These are phyloP conservation scores for Cuniculus paca DNA, from an alignment of 2,797 vertebrate species.

Conservation along the genomic window DNA sequence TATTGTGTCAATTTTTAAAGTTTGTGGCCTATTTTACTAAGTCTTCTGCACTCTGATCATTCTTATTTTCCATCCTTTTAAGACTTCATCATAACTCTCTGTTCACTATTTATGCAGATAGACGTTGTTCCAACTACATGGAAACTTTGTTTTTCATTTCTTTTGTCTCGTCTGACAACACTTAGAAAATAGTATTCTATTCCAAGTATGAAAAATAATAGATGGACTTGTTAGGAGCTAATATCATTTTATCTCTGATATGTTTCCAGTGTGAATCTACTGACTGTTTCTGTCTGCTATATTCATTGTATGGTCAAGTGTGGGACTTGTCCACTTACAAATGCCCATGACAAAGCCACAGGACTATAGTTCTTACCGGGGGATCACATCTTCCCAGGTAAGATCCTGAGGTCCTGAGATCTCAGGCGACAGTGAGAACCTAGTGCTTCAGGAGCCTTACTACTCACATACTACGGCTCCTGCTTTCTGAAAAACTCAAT, in stretches of 20 bases:
- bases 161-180: neutral
- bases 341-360: neutral
- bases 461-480: neutral
- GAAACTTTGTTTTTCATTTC: neutral
- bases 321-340: neutral
- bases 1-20: neutral
- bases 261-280: neutral
- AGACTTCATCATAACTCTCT: neutral
- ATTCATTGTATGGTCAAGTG: neutral
- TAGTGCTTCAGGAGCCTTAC: neutral
- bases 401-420: neutral
- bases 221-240: neutral
- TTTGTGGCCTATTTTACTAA: neutral
- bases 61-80: neutral
- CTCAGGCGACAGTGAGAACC: neutral
- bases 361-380: neutral
- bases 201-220: neutral
- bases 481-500: neutral
- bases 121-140: neutral
- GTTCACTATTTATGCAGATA: neutral
- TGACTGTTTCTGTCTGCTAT: neutral
- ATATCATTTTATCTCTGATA: neutral
- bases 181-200: neutral
- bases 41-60: neutral
- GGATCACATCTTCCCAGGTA: neutral